phyloP scores from a whole-genome alignment of 2,888 invertebrate genomes.

The Pterostichus niger region DNA sequence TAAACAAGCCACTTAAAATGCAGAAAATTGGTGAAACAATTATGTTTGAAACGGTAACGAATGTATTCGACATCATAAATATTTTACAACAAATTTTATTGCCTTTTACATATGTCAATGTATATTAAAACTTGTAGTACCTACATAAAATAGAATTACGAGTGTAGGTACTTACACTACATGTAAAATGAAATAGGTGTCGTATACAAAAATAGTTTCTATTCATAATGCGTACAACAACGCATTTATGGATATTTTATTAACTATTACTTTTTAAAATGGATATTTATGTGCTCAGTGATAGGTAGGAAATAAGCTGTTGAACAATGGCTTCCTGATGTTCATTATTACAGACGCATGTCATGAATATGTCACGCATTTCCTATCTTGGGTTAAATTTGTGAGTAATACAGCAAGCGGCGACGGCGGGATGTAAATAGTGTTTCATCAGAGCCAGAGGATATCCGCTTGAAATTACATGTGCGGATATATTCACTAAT shows the following conservation, averaged over 20 bases:
- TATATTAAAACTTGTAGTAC: no score
- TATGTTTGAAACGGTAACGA: no score
- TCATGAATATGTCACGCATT: constrained; percentile 30
- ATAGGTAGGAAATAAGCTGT: constrained; percentile 28
- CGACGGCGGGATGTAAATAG: constrained; percentile 7
- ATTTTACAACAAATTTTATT: no score
- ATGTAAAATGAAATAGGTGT: no score
- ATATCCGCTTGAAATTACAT: constrained; percentile 28
- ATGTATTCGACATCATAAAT: no score
- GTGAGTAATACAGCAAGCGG: background rate
- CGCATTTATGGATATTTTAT: background rate
- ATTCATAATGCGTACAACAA: background rate
- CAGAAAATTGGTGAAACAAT: no score
- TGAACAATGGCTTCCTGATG: constrained; percentile 30
- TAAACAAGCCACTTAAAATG: no score
- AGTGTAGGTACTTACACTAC: no score
- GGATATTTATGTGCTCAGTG: constrained; percentile 6
- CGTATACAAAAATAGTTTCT: background rate
- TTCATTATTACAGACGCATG: constrained; percentile 39
- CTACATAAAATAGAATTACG: no score
- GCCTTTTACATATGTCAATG: no score
- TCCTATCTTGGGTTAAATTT: constrained; percentile 44
- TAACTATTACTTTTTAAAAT: background rate
- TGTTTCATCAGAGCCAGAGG: constrained; percentile 15
- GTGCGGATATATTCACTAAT: constrained; percentile 29